Percentiles rank a stretch among this genome's conserved stretches.
phyloP scores from a whole-genome alignment of 2,113 vertebrate species.

The Hypomesus transpacificus region DNA sequence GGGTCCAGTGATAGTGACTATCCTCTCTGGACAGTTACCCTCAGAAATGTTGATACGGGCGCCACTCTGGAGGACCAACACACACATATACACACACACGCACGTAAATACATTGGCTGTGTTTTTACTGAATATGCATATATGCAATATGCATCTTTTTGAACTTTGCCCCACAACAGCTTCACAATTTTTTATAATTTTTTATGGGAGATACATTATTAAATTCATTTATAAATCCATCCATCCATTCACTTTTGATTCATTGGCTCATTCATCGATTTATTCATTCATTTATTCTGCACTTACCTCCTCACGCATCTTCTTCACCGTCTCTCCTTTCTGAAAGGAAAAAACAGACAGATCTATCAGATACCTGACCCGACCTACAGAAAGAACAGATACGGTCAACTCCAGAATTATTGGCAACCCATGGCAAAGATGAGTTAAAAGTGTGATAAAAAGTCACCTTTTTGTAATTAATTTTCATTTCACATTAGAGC shows the following conservation, averaged over 20 bases:
- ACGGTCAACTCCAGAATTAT: not conserved
- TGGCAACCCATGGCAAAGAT: too few species aligned
- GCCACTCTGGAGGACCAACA: slow-evolving; percentile 74
- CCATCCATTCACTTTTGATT: not conserved
- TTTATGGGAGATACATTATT: not conserved
- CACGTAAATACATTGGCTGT: too few species aligned
- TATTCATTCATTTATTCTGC: not conserved
- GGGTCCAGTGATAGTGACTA: slow-evolving; percentile 97
- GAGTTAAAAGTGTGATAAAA: too few species aligned
- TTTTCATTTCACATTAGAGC: too few species aligned
- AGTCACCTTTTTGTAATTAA: too few species aligned
- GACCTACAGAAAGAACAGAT: not conserved
- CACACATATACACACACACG: not conserved
- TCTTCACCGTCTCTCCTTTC: slow-evolving; percentile 99
- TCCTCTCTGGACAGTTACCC: slow-evolving; percentile 95
- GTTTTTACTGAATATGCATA: too few species aligned
- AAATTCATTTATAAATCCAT: not conserved
- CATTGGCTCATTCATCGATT: too few species aligned
- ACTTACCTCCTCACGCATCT: slow-evolving; percentile 96
- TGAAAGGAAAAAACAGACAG: slow-evolving; percentile 58
- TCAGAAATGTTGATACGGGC: slow-evolving; percentile 98
- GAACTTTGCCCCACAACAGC: too few species aligned
- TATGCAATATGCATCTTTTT: too few species aligned
- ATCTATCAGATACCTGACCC: not conserved
- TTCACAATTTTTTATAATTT: too few species aligned